Conservation (phyloP, 2,113 vertebrate genomes). For the Hydropotes inermis region DNA sequence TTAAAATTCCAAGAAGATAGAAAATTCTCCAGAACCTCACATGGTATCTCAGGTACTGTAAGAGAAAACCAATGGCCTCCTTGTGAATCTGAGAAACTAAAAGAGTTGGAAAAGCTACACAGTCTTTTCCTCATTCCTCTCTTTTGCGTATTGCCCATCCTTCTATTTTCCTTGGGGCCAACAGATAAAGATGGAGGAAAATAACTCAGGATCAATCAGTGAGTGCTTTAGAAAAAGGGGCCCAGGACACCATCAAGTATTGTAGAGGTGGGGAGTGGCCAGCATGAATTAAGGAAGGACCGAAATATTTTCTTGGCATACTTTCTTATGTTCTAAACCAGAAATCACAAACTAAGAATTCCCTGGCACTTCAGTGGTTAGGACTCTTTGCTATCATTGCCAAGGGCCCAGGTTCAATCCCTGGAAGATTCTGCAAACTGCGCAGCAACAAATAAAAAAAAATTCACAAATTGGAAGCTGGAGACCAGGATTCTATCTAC, state of each 20-base stretch:
- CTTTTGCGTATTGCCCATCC: background rate
- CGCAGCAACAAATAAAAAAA: background rate
- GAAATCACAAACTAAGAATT: background rate
- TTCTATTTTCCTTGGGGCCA: background rate
- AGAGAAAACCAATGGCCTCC: background rate
- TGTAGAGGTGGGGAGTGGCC: no score
- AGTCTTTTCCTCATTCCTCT: background rate
- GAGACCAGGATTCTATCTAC: background rate
- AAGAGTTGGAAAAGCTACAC: background rate
- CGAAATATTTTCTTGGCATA: background rate
- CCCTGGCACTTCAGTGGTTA: background rate
- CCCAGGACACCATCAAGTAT: background rate
- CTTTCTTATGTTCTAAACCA: background rate
- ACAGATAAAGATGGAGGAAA: background rate
- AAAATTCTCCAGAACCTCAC: background rate
- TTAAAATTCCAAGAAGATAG: background rate
- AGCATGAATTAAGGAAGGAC: background rate
- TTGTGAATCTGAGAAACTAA: background rate
- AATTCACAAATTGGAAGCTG: background rate
- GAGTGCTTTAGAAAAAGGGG: background rate
- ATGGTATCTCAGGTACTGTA: background rate
- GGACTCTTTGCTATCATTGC: background rate
- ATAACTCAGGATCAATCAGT: background rate
- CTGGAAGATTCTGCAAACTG: background rate
- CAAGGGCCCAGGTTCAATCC: background rate